phyloP scores from a whole-genome alignment of 2,113 vertebrate genomes.

The Azemiops feae region DNA sequence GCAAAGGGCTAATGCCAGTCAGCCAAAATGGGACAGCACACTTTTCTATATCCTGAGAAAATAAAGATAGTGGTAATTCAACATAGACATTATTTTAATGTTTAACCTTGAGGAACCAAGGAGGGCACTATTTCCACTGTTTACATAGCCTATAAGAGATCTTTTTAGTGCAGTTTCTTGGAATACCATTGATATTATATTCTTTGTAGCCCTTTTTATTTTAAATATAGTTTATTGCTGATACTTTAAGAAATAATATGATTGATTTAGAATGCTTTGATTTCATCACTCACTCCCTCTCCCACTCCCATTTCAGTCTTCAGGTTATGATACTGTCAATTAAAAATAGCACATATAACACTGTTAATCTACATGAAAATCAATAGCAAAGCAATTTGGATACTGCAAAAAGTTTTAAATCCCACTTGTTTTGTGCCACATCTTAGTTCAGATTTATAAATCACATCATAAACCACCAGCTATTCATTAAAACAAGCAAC shows the following conservation, averaged over 20 bases:
- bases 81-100: too few species aligned
- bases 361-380: not conserved
- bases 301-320: not conserved
- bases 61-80: too few species aligned
- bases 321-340: not conserved
- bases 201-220: not conserved
- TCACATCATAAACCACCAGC: not conserved
- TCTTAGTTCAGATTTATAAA: not conserved
- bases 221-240: not conserved
- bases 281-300: not conserved
- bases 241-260: not conserved
- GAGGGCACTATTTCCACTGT: not conserved
- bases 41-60: too few species aligned
- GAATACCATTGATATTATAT: not conserved
- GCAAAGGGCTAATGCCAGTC: too few species aligned
- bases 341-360: not conserved
- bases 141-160: not conserved
- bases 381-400: not conserved
- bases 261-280: not conserved
- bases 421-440: not conserved
- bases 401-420: not conserved
- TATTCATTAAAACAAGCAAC: not conserved
- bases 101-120: not conserved
- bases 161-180: not conserved
- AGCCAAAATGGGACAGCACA: too few species aligned